Evolutionary conservation across 2,888 invertebrate genomes (phyloP).

Genomic region (Lissonota sp.): DNA sequence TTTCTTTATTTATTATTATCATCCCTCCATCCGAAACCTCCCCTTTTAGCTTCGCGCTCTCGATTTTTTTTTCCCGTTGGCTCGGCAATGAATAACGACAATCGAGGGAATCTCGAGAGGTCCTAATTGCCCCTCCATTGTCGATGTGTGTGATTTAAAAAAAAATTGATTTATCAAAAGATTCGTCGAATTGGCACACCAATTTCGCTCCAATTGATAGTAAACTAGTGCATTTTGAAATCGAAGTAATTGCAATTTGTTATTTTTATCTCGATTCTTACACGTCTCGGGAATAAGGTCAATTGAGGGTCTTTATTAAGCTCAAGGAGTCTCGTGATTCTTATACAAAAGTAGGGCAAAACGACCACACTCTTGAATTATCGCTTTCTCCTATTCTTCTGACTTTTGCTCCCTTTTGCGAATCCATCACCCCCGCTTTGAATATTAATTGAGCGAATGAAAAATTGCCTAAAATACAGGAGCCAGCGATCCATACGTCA

Average conservation of each 20-base stretch:
- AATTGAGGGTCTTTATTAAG: too few relatives aligned
- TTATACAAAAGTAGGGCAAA: too few relatives aligned
- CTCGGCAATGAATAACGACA: conserved; percentile 11
- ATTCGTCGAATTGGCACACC: neutral
- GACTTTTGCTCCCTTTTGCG: too few relatives aligned
- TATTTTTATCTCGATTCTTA: too few relatives aligned
- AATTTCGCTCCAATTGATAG: too few relatives aligned
- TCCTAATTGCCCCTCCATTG: conserved; percentile 5
- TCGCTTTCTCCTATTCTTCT: too few relatives aligned
- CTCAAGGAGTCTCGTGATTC: too few relatives aligned
- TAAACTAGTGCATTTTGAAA: too few relatives aligned
- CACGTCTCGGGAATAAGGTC: too few relatives aligned
- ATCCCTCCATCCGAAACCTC: conserved; percentile 3
- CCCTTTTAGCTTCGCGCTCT: conserved; percentile 18
- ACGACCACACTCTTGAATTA: too few relatives aligned
- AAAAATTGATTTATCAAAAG: neutral
- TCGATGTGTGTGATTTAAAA: neutral
- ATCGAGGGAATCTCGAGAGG: conserved; percentile 8
- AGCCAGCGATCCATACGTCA: conserved; percentile 98
- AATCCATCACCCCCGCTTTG: too few relatives aligned
- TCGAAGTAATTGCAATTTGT: too few relatives aligned
- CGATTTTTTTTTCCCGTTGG: conserved; percentile 19
- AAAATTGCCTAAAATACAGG: conserved; percentile 85
- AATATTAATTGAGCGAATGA: conserved; percentile 29
- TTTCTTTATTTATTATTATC: neutral